Evolutionary conservation across 2,113 vertebrate species (phyloP), one percentile per base, ranked within the genome.

Genomic region (Suncus etruscus): DNA sequence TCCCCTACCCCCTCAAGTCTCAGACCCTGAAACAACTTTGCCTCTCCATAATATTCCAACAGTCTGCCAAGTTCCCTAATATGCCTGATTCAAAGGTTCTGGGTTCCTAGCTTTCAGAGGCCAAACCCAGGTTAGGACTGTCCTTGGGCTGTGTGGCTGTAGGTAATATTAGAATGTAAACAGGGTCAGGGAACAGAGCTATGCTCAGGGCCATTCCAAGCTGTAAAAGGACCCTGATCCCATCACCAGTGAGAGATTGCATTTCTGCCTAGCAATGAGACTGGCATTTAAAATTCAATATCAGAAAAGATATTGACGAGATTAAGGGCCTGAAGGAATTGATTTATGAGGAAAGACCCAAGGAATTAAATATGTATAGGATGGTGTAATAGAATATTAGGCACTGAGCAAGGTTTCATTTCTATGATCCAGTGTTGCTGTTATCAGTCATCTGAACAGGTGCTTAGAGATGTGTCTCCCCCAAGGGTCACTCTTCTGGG

Each of bases 211-310:
- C 18, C 50, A 0, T 45, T 83, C 83, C 79, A 32, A 1, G 73
- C 69, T 84, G 2, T 94, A 92, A 93, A 86, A 27, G 86, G 74
- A 95, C 25, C 77, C 89, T 63, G 86, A 93, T 91, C 86, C 92
- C 93, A 85, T 95, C 94, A 93, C 0, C 4, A 81, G 84, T 16
- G 50, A 87, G 86, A 93, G 91, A 94, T 95, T 93, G 93, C 88
- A 79, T 94, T 92, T 94, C 94, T 95, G 92, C 93, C 96, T 94
- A 76, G 94, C 93, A 94, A 95, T 94, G 94, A 95, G 93, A 93
- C 81, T 96, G 93, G 94, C 96, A 97, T 97, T 97, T 97, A 97
- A 95, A 97, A 97, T 96, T 95, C 96, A 96, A 92, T 94, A 97
- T 97, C 95, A 96, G 92, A 83, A 95, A 95, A 96, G 95, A 93